Conservation (phyloP, 1,140 invertebrate genomes). For the Aphaenogaster floridana region DNA sequence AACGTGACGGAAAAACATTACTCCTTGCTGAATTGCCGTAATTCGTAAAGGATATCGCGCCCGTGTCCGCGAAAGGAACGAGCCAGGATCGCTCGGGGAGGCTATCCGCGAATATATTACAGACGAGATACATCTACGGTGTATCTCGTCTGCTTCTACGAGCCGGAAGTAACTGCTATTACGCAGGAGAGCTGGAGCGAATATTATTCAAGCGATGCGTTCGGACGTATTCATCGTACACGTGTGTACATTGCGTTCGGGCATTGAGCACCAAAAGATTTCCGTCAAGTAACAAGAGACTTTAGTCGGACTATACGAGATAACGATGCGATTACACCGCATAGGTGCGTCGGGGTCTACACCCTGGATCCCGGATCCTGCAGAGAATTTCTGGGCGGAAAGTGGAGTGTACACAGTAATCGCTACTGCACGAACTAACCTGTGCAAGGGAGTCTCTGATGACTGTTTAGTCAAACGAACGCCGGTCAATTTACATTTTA, state of each 20-base stretch:
- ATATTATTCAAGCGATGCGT: conserved; percentile 38
- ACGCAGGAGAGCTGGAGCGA: conserved; percentile 13
- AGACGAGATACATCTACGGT: conserved; percentile 3
- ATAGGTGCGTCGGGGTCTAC: background rate
- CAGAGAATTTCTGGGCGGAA: conserved; percentile 18
- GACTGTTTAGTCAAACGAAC: conserved; percentile 84
- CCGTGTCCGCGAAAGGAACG: conserved; percentile 27
- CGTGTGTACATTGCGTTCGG: background rate
- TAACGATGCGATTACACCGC: conserved; percentile 10
- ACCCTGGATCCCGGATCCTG: background rate
- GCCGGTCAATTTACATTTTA: conserved; percentile 84
- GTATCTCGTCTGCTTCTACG: conserved; percentile 5
- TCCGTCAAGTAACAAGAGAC: conserved; percentile 16
- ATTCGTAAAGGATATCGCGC: conserved; percentile 65
- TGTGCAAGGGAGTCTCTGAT: conserved; percentile 63
- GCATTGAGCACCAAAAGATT: conserved; percentile 6
- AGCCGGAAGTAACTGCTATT: conserved; percentile 49
- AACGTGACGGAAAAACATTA: conserved; percentile 76
- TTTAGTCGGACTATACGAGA: background rate
- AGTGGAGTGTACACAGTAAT: conserved; percentile 22
- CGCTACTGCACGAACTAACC: conserved; percentile 33
- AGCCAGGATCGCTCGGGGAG: conserved; percentile 35
- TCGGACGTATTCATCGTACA: background rate
- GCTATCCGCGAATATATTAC: conserved; percentile 36
- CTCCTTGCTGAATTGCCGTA: conserved; percentile 70